Conservation (phyloP, 2,797 vertebrate genomes). For the Ctenopoma multispine region DNA sequence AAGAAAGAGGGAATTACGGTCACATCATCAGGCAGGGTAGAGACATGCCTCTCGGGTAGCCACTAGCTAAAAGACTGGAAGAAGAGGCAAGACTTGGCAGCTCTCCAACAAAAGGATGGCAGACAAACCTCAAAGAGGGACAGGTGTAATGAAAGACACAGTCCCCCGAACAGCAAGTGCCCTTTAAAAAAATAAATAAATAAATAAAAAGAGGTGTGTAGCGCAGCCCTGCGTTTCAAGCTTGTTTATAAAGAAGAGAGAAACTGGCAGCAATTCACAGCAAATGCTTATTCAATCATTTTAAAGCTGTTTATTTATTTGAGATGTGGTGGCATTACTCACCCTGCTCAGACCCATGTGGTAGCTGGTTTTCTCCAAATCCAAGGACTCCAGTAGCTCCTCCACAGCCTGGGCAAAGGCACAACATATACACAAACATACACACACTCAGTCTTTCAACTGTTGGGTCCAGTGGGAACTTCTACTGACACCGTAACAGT, state of each 20-base stretch:
- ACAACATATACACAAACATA: slow-evolving; percentile 51
- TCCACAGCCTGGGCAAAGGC: slow-evolving; percentile 90
- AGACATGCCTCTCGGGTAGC: slow-evolving; percentile 49
- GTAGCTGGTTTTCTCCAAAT: slow-evolving; percentile 96
- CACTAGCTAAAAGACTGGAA: slow-evolving; percentile 41
- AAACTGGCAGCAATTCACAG: slow-evolving; percentile 42
- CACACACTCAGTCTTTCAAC: slow-evolving; percentile 52
- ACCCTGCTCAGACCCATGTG: slow-evolving; percentile 98
- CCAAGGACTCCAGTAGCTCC: slow-evolving; percentile 95
- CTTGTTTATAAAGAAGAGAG: slow-evolving; percentile 21
- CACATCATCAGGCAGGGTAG: slow-evolving; percentile 22
- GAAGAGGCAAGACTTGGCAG: slow-evolving; percentile 50
- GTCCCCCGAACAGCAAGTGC: slow-evolving; percentile 54
- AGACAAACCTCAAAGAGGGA: slow-evolving; percentile 62
- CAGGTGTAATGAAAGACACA: slow-evolving; percentile 68
- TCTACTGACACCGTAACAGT: slow-evolving; percentile 46
- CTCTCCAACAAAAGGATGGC: slow-evolving; percentile 47
- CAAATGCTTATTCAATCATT: slow-evolving; percentile 44
- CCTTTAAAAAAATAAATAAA: slow-evolving; percentile 39
- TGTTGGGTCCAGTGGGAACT: slow-evolving; percentile 51
- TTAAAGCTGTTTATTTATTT: slow-evolving; percentile 50
- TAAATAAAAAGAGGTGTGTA: slow-evolving; percentile 25
- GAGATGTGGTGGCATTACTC: slow-evolving; percentile 64
- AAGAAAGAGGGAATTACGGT: slow-evolving; percentile 59
- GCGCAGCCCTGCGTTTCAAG: slow-evolving; percentile 24